Base-by-base conservation (phyloP, 1,140 invertebrate species). In the Lineus longissimus region DNA sequence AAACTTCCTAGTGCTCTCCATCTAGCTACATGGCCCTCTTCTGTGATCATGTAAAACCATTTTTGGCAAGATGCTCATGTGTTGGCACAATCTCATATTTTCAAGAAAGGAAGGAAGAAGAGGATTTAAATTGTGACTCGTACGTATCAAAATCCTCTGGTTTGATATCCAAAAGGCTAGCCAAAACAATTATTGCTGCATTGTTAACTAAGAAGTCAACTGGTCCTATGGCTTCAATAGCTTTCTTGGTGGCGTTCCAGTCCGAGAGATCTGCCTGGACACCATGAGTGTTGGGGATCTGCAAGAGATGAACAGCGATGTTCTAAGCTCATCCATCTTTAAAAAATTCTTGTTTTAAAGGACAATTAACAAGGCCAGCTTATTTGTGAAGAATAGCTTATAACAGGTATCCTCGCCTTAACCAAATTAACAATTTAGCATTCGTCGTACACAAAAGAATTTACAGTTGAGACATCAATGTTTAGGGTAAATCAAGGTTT, bases 171-270 rank as follows among this genome's bases (percentile, higher is more conserved):
- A 88, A 78, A 70, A 93, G 88, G 6, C 86, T 79, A 58, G 84
- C 82, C 0, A 88, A 80, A 41, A 80, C 78, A 7, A 85, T 86
- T 17, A 89, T 74, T 4, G 83, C 88, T 0, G 92, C 92, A 83
- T 93, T 94, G 73, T 94, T 94, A 0, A 94, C 90, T 7, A 94
- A 71, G 2, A 90, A 82, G 81, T 94, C 88, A 13, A 93, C 82
- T 0, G 84, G 84, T 9, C 82, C 82, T 11, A 86, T 62, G 27
- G 69, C 75, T 66, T 84, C 68, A 0, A 91, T 71, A 0, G 82
- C 84, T 61, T 84, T 75, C 62, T 85, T 84, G 0, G 91, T 91
- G 61, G 82, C 84, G 0, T 88, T 81, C 92, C 92, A 95, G 71
- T 95, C 84, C 0, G 73, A 75, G 9, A 95, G 70, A 78, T 97